phyloP scores from a whole-genome alignment of 2,797 vertebrate species.

The Falco concolor region DNA sequence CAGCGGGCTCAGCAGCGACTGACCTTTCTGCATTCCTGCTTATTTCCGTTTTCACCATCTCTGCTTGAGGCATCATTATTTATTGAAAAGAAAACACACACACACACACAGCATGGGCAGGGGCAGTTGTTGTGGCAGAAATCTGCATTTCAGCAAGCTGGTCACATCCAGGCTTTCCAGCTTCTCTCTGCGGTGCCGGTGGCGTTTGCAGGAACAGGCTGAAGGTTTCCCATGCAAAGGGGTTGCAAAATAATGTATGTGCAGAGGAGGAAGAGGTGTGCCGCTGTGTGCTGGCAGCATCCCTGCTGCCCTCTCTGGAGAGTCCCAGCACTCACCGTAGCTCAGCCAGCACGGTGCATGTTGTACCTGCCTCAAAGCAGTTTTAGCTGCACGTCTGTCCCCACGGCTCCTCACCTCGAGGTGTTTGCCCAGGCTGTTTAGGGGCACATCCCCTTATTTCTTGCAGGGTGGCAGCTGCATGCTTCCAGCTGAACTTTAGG shows the following conservation, averaged over 20 bases:
- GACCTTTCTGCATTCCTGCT: background rate
- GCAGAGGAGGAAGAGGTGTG: background rate
- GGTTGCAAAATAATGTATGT: background rate
- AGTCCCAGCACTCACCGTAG: background rate
- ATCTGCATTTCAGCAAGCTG: background rate
- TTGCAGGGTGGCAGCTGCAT: background rate
- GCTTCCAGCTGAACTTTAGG: background rate
- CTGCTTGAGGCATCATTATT: background rate
- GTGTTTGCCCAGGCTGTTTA: background rate
- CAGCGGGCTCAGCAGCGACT: background rate
- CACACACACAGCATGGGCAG: background rate
- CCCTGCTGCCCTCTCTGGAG: background rate
- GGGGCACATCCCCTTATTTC: background rate
- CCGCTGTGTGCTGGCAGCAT: background rate
- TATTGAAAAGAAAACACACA: background rate
- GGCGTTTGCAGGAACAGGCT: background rate
- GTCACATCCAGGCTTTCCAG: background rate
- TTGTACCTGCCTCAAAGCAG: accelerated
- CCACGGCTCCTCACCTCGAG: background rate
- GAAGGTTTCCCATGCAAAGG: background rate
- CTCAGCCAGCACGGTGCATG: background rate
- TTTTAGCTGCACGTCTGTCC: background rate
- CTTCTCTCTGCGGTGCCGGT: background rate
- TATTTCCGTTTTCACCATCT: background rate
- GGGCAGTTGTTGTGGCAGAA: accelerated